A percentile compares a stretch with the other conserved stretches of the same genome.
Evolutionary conservation across 2,113 vertebrate species (phyloP).

Genomic region (Gasterosteus aculeatus): DNA sequence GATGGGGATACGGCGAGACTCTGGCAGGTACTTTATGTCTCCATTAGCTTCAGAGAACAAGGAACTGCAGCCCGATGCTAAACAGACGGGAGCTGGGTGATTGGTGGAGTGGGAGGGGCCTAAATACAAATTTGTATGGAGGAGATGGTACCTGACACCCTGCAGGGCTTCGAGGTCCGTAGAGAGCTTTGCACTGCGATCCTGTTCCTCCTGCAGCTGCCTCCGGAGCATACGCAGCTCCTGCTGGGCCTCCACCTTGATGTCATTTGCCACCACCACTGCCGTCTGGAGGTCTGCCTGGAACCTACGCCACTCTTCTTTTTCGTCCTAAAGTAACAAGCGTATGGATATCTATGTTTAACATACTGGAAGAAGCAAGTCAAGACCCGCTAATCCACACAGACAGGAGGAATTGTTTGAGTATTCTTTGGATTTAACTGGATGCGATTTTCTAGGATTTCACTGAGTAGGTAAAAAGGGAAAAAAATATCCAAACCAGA

Average conservation of each 20-base stretch:
- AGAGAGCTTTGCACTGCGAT: conserved; percentile 85
- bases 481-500: no score
- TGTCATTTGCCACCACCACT: conserved; percentile 97
- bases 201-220: conserved; percentile 92
- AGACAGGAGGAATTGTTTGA: not conserved
- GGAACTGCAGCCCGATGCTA: conserved; percentile 56
- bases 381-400: not conserved
- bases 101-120: conserved; percentile 1
- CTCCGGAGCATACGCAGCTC: conserved; percentile 89
- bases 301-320: conserved; percentile 94
- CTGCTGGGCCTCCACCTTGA: conserved; percentile 97
- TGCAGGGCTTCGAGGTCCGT: conserved; percentile 89
- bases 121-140: conserved; percentile 11
- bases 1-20: conserved; percentile 63
- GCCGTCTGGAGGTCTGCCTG: conserved; percentile 98
- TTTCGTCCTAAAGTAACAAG: conserved; percentile 86
- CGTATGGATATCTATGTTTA: not conserved
- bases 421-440: not conserved
- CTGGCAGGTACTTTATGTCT: conserved; percentile 53
- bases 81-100: conserved; percentile 21
- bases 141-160: conserved; percentile 84
- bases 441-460: not conserved
- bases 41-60: conserved; percentile 58
- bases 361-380: not conserved
- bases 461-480: not conserved